Evolutionary conservation across 2,113 vertebrate species (phyloP), one percentile per base, ranked within the genome.

Genomic region (Urocynchramus pylzowi): DNA sequence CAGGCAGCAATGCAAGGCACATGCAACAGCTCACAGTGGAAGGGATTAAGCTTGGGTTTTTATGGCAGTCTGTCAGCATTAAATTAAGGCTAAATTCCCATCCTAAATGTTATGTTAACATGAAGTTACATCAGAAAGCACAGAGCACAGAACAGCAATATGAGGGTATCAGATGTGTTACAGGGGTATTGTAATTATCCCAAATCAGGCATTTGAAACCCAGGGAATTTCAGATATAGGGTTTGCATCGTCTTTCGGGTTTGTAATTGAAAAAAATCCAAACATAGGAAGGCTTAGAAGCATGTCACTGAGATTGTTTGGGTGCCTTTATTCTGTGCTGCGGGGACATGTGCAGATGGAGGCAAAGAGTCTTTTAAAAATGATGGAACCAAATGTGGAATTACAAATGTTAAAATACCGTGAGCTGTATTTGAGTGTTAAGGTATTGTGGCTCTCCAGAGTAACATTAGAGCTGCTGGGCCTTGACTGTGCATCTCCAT

Each of bases 41-140:
- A 39, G 16, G 65, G 81, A n/a, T 53, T 79, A 69, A 79, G 45
- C 61, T 42, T 9, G 16, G 57, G 41, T 37, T 79, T 69, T 85
- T 45, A 22, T 89, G 91, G 75, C 81, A 84, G 44, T 28, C 84
- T 84, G 83, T 85, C 81, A 53, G 53, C 76, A 49, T 87, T 89
- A 96, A 96, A 95, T 96, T 75, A 93, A 96, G 74, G 78, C 70
- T 90, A 59, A 95, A 93, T 91, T 95, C 89, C 80, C 84, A 35
- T 80, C 84, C 93, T 89, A 83, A 94, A 85, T 68, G 81, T 94
- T 95, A 42, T 31, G 63, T 74, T 93, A 85, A 85, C 65, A 79
- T 57, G 78, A 87, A 96, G 84, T 80, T 85, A 83, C 65, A 93
- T 61, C 91, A 85, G 87, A 87, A 92, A 94, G 73, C 65, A 23